Base-by-base conservation (phyloP, 2,113 vertebrate species). In the Crocuta crocuta region DNA sequence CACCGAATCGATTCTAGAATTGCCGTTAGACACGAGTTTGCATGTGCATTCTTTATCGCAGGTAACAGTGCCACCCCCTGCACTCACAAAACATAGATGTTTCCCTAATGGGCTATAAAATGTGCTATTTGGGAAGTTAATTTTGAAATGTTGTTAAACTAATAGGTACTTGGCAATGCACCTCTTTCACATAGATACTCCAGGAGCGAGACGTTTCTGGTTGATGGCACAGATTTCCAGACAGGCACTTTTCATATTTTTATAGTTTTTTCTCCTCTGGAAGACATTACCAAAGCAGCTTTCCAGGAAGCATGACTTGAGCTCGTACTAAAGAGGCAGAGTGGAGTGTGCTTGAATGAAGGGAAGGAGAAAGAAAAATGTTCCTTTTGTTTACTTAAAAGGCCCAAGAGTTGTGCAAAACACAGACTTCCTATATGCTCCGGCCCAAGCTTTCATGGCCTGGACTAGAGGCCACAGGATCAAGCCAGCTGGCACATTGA, bases 81-180 rank as follows among this genome's bases (percentile, higher is more conserved):
- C 28, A 33, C 58, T 92, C 81, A 39, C 28, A 71, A 73, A 96
- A 92, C 61, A 3, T 5, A 58, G 89, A 70, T 31, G 39, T 39
- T 89, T 92, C 89, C 94, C 93, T 80, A 86, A 26, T 74, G 85
- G 63, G 45, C 82, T 93, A 65, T 83, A 89, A 94, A 96, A 82
- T n/a, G 58, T 89, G 91, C 94, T 93, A 45, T 65, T 83, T 89
- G 93, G 82, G 26, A 68, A 81, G 94, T 94, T 97, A 88, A 95
- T 95, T 96, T 89, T 91, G 76, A 94, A 97, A 97, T 93, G 78
- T 92, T 94, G 71, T 83, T 93, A 53, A 97, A 92, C 86, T 84
- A 93, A 96, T 48, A 97, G 94, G 93, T 74, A 58, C 84, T 96
- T 97, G 73, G 68, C 82, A 89, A 31, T 53, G 89, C 12, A 50